These are phyloP conservation scores for Drosophila maculinotata DNA, from an alignment of 2,888 invertebrate species.

Conservation along the genomic window DNA sequence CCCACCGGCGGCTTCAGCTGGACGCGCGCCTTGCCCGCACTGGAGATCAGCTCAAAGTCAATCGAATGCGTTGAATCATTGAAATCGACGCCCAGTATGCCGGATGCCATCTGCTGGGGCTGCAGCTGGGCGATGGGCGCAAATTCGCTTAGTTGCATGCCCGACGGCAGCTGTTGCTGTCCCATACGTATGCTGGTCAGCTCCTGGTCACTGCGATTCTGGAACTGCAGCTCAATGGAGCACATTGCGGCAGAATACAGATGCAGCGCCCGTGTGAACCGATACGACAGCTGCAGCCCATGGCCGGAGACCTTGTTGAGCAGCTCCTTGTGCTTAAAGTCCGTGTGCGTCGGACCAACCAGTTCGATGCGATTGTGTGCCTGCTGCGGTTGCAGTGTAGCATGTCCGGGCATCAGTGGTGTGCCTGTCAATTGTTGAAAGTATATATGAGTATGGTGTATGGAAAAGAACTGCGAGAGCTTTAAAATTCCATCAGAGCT, in stretches of 20 bases:
- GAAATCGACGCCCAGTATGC: constrained; percentile 94
- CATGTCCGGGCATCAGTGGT: constrained; percentile 58
- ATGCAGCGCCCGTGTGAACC: constrained; percentile 92
- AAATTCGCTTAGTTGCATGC: constrained; percentile 91
- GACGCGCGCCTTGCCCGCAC: constrained; percentile 87
- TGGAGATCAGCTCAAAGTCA: constrained; percentile 90
- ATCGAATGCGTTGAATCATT: constrained; percentile 96
- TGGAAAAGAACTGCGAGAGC: too few relatives aligned
- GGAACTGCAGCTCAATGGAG: constrained; percentile 92
- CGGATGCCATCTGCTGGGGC: constrained; percentile 88
- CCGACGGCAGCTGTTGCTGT: constrained; percentile 87
- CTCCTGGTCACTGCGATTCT: constrained; percentile 88
- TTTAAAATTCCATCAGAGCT: too few relatives aligned
- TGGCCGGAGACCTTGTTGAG: constrained; percentile 90
- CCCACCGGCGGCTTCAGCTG: constrained; percentile 93
- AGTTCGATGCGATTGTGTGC: constrained; percentile 86
- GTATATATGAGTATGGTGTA: background rate
- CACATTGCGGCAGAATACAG: constrained; percentile 93
- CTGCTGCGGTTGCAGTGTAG: constrained; percentile 67
- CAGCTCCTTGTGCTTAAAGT: constrained; percentile 88
- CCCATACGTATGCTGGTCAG: constrained; percentile 86
- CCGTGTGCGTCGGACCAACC: constrained; percentile 87
- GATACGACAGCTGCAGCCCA: constrained; percentile 88
- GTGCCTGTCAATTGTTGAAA: constrained; percentile 61
- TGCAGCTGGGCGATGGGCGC: constrained; percentile 88